These are phyloP conservation scores for Diloba caeruleocephala DNA, from an alignment of 2,888 invertebrate species.

Conservation along the genomic window DNA sequence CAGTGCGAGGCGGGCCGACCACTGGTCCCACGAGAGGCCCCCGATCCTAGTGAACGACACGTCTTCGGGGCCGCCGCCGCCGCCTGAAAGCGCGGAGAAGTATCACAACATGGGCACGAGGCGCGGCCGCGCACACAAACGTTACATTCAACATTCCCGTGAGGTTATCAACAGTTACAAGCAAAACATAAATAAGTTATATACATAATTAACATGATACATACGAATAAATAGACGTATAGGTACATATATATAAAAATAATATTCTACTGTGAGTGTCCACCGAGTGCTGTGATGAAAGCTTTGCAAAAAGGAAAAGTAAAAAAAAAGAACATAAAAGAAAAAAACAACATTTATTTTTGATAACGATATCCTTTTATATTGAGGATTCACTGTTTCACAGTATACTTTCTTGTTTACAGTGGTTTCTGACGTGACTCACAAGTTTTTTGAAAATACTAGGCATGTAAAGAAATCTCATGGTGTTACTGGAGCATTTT, in stretches of 20 bases:
- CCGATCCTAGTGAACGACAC: conserved; percentile 92
- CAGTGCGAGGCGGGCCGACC: conserved; percentile 93
- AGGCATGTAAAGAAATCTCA: conserved; percentile 64
- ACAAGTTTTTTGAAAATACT: conserved; percentile 53
- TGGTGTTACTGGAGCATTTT: conserved; percentile 75
- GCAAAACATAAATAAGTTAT: conserved; percentile 77
- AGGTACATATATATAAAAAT: conserved; percentile 66
- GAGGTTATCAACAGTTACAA: conserved; percentile 81
- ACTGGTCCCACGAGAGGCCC: conserved; percentile 92
- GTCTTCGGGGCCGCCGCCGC: conserved; percentile 85
- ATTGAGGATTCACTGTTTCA: conserved; percentile 51
- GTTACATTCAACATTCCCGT: conserved; percentile 77
- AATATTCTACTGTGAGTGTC: conserved; percentile 84
- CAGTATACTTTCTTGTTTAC: conserved; percentile 47
- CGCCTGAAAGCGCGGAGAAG: conserved; percentile 72
- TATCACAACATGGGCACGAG: conserved; percentile 55
- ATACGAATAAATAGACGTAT: conserved; percentile 60
- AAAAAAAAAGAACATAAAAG: conserved; percentile 82
- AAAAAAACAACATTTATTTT: conserved; percentile 83
- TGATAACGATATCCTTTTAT: conserved; percentile 51
- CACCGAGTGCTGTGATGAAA: conserved; percentile 88
- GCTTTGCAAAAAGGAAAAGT: conserved; percentile 83
- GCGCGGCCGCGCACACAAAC: conserved; percentile 57
- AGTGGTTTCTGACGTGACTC: conserved; percentile 52
- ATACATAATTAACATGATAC: conserved; percentile 62